phyloP scores from a whole-genome alignment of 2,888 invertebrate species.

The Ditula angustiorana region DNA sequence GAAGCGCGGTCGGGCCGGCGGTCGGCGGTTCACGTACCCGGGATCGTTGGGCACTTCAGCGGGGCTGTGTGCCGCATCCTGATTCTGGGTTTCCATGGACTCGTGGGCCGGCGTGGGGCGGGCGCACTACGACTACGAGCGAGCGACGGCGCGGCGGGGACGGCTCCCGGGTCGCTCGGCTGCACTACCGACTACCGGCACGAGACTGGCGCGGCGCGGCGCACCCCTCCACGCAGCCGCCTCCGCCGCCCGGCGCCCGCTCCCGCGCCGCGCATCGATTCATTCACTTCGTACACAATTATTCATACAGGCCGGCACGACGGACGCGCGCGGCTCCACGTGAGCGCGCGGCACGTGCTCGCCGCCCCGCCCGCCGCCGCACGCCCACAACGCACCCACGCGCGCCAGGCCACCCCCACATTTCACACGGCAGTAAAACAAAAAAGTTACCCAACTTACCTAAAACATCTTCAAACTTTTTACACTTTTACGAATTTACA shows the following conservation, averaged over 20 bases:
- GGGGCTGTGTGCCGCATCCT: conserved; percentile 93
- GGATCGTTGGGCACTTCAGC: conserved; percentile 98
- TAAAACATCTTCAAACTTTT: conserved; percentile 16
- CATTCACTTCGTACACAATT: conserved; percentile 84
- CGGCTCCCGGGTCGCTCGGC: conserved; percentile 87
- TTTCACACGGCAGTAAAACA: conserved; percentile 24
- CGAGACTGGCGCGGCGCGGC: conserved; percentile 87
- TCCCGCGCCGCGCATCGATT: conserved; percentile 79
- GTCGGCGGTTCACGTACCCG: conserved; percentile 87
- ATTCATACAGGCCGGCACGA: conserved; percentile 81
- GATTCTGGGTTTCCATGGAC: conserved; percentile 91
- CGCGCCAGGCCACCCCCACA: conserved; percentile 53
- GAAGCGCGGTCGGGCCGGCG: conserved; percentile 46
- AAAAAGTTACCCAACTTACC: conserved; percentile 25
- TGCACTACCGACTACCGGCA: conserved; percentile 90
- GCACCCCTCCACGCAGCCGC: conserved; percentile 75
- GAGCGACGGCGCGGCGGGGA: conserved; percentile 85
- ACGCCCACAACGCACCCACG: conserved; percentile 60
- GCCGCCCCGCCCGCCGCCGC: conserved; percentile 58
- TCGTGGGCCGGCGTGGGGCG: conserved; percentile 72
- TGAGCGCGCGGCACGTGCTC: conserved; percentile 82
- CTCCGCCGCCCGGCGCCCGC: conserved; percentile 62
- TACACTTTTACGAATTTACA: background rate
- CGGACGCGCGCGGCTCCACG: conserved; percentile 73
- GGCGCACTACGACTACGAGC: conserved; percentile 86